phyloP scores from a whole-genome alignment of 2,888 invertebrate species.

The Calameuta filiformis region DNA sequence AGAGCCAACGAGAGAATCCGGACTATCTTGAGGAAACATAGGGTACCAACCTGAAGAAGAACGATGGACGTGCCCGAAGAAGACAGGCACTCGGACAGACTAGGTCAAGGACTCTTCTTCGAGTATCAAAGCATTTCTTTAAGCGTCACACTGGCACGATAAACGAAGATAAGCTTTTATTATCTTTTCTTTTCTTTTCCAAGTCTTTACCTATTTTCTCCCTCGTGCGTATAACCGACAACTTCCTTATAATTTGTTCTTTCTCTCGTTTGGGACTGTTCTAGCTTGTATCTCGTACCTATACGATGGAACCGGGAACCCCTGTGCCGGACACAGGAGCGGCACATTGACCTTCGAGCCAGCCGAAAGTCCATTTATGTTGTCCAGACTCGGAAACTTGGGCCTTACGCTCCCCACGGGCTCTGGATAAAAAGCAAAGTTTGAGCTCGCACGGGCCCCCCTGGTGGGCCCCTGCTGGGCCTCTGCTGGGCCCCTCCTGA shows the following conservation, averaged over 20 bases:
- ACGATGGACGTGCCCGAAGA: background rate
- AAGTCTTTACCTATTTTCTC: background rate
- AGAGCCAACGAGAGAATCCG: background rate
- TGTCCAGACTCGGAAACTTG: conserved; percentile 65
- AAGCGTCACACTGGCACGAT: background rate
- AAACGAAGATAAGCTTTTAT: background rate
- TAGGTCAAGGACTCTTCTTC: too few relatives aligned
- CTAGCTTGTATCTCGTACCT: conserved; percentile 17
- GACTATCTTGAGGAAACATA: background rate
- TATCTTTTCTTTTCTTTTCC: background rate
- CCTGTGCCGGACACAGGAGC: conserved; percentile 76
- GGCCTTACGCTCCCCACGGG: conserved; percentile 76
- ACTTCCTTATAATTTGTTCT: background rate
- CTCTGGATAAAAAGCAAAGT: conserved; percentile 64
- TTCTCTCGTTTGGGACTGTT: background rate
- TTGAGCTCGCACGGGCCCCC: conserved; percentile 21
- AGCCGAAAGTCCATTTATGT: conserved; percentile 25
- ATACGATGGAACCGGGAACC: conserved; percentile 68
- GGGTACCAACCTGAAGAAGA: background rate
- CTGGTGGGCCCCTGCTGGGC: conserved; percentile 20
- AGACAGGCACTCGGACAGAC: background rate
- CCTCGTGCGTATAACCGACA: background rate
- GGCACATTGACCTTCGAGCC: conserved; percentile 67
- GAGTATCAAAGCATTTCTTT: background rate
- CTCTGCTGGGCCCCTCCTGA: conserved; percentile 16